Conservation (phyloP, 2,888 invertebrate species). For the Pyrrhia umbra region DNA sequence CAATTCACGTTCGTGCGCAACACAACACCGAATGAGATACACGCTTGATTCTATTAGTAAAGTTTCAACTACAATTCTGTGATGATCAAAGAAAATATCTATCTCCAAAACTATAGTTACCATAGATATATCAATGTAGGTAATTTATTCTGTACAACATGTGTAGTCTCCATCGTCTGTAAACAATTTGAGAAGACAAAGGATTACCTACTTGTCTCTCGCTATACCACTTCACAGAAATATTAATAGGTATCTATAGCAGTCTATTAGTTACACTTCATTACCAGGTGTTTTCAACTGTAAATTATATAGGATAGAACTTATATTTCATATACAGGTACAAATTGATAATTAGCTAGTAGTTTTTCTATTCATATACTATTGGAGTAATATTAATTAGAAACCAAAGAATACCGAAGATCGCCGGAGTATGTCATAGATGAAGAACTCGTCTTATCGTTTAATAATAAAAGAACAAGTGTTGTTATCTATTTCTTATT, state of each 20-base stretch:
- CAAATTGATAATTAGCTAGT: background rate
- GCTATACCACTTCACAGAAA: constrained; percentile 29
- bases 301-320: too few species aligned
- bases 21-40: background rate
- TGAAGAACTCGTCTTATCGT: too few species aligned
- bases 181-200: constrained; percentile 28
- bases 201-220: constrained; percentile 24
- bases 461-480: too few species aligned
- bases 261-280: constrained; percentile 36
- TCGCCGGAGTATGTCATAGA: too few species aligned
- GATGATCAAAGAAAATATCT: constrained; percentile 38
- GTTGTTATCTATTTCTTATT: too few species aligned
- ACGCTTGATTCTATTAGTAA: constrained; percentile 14
- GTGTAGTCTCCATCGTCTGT: constrained; percentile 16
- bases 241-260: constrained; percentile 8
- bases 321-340: too few species aligned
- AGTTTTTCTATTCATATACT: too few species aligned
- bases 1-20: background rate
- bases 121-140: constrained; percentile 31
- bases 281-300: constrained; percentile 32
- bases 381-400: too few species aligned
- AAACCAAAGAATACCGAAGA: too few species aligned
- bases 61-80: constrained; percentile 20
- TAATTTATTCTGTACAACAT: constrained; percentile 40
- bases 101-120: constrained; percentile 16